Conservation (phyloP, 1,140 invertebrate species). For the Leptopilina clavipes region DNA sequence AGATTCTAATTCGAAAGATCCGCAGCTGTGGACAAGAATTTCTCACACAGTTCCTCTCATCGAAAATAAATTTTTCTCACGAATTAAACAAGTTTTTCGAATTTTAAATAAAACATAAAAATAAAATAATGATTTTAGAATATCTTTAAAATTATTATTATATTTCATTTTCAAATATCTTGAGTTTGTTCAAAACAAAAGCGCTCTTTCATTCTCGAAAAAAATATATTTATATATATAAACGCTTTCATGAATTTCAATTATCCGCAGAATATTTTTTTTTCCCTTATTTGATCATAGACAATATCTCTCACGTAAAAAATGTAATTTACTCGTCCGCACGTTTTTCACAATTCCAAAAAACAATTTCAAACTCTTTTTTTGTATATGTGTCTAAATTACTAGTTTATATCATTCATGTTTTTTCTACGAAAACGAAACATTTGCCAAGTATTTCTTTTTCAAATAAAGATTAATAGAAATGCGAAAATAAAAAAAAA, state of each 20-base stretch:
- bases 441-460: neutral
- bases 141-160: no score
- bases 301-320: neutral
- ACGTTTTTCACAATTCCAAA: conserved; percentile 1
- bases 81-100: no score
- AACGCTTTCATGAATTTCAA: neutral
- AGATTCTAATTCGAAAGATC: conserved; percentile 25
- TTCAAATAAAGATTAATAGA: conserved; percentile 4
- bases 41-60: no score
- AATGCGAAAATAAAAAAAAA: neutral
- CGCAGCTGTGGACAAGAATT: neutral
- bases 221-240: neutral
- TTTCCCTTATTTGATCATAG: neutral
- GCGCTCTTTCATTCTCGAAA: neutral
- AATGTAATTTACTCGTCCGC: neutral
- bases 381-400: no score
- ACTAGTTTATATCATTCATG: neutral
- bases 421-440: neutral
- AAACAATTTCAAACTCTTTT: no score
- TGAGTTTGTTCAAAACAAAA: neutral
- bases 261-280: neutral
- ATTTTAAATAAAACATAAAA: no score
- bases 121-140: no score
- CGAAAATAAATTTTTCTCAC: neutral
- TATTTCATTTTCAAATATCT: no score